Evolutionary conservation across 2,888 invertebrate species (phyloP), one percentile per base, ranked within the genome.

Genomic region (Alloplasta piceator): DNA sequence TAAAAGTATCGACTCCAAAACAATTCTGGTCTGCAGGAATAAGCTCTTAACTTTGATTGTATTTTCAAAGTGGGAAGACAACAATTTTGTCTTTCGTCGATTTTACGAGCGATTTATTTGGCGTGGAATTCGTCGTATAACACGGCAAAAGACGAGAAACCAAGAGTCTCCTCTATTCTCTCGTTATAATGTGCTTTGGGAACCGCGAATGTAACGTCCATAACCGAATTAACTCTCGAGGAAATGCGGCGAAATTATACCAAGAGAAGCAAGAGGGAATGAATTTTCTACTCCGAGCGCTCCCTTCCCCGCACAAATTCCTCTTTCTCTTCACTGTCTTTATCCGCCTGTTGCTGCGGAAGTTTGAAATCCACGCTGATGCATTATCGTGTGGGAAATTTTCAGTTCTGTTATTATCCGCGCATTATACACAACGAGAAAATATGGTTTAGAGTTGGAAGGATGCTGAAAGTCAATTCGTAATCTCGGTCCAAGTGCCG

Each of bases 181-280:
- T 60, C 55, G 14, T 63, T 16, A 48, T 26, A 26, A 26, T 16
- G 14, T 36, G 14, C 46, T 50, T 60, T 1, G 46, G 10, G 48
- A 71, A 71, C 48, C 74, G 46, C 56, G 56, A 64, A 58, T 38
- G 58, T 36, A 9, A 55, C 43, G 60, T 50, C 41, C 38, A 39
- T 74, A 70, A 79, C 56, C 68, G 63, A 68, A 79, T 79, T 70
- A 74, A 70, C 72, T 73, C 14, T 41, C 48, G 48, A 50, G 67
- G 16, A 48, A 56, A 56, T 56, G 56, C 63, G 63, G 7, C 46
- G 55, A 41, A 50, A 26, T 39, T 39, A 10, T 7, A 43, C 26
- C 26, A 56, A 67, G 50, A 26, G 50, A 61, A 14, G 50, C 26
- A 12, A 43, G 60, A 39, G 50, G 68, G 39, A 78, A 56, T 46